phyloP scores from a whole-genome alignment of 2,888 invertebrate genomes.

The Andrena fulva region DNA sequence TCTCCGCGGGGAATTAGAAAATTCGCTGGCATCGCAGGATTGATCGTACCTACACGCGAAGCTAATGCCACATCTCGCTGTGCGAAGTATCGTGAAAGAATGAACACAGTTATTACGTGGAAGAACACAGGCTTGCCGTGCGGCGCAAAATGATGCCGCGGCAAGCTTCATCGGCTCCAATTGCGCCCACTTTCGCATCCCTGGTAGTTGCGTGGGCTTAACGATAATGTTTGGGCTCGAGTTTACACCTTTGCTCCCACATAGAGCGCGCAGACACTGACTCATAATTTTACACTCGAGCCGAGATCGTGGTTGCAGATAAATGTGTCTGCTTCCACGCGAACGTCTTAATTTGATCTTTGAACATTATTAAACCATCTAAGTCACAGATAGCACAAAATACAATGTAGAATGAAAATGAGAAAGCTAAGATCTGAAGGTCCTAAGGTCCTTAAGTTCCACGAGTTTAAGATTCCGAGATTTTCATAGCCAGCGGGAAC shows the following conservation, averaged over 20 bases:
- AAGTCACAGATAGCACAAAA: neutral
- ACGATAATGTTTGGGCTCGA: conserved; percentile 62
- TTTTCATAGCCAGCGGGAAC: neutral
- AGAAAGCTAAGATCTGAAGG: neutral
- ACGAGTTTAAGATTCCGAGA: neutral
- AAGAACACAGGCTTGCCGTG: conserved; percentile 16
- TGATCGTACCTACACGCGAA: neutral
- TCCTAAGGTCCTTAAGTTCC: neutral
- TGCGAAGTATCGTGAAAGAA: conserved; percentile 1
- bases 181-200: conserved; percentile 52
- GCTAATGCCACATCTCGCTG: neutral
- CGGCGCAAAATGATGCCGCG: conserved; percentile 23
- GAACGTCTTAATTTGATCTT: conserved; percentile 24
- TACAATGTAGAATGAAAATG: neutral
- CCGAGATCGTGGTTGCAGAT: conserved; percentile 26
- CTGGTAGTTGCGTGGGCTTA: conserved; percentile 59
- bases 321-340: neutral
- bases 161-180: conserved; percentile 50
- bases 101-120: conserved; percentile 25
- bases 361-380: neutral
- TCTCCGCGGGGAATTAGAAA: neutral
- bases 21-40: neutral
- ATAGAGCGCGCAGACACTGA: conserved; percentile 38
- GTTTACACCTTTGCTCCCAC: conserved; percentile 58
- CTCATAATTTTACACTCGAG: conserved; percentile 29